A percentile compares a stretch with the other conserved stretches of the same genome.
These are phyloP conservation scores for Empidonax alnorum DNA, from an alignment of 2,113 vertebrate species.

Conservation along the genomic window DNA sequence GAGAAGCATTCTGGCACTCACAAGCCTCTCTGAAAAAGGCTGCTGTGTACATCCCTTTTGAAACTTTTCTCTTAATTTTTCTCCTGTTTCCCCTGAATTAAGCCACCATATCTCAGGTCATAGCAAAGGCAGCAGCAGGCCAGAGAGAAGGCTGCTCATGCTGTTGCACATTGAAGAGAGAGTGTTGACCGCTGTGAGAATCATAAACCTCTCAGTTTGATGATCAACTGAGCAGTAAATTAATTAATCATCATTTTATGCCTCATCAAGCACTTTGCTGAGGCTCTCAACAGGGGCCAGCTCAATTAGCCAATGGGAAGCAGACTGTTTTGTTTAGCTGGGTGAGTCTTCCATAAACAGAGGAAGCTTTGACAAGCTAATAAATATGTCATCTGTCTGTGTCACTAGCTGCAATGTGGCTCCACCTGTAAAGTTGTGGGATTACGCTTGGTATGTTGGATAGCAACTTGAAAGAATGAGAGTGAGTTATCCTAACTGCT, in stretches of 20 bases:
- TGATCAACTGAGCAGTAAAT: constrained; percentile 98
- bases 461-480: constrained; percentile 65
- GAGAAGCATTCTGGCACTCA: background rate
- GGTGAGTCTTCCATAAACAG: constrained; percentile 87
- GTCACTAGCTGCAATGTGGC: constrained; percentile 82
- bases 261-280: constrained; percentile 97
- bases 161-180: constrained; percentile 73
- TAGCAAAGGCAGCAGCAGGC: constrained; percentile 83
- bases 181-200: constrained; percentile 92
- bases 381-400: constrained; percentile 96
- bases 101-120: constrained; percentile 82
- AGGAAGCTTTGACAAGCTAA: constrained; percentile 90
- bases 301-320: constrained; percentile 89
- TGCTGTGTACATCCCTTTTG: constrained; percentile 5
- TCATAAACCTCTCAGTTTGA: constrained; percentile 96
- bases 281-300: constrained; percentile 83
- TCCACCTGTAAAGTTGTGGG: constrained; percentile 85
- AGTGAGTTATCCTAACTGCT: background rate
- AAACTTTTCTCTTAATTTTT: constrained; percentile 35
- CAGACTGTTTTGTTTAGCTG: constrained; percentile 93
- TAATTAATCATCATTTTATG: constrained; percentile 99
- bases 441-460: constrained; percentile 76
- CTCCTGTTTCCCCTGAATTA: constrained; percentile 17
- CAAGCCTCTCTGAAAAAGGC: background rate
- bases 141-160: constrained; percentile 72